Base-by-base conservation (phyloP, 2,888 invertebrate species). In the Parapristionchus giblindavisi region DNA sequence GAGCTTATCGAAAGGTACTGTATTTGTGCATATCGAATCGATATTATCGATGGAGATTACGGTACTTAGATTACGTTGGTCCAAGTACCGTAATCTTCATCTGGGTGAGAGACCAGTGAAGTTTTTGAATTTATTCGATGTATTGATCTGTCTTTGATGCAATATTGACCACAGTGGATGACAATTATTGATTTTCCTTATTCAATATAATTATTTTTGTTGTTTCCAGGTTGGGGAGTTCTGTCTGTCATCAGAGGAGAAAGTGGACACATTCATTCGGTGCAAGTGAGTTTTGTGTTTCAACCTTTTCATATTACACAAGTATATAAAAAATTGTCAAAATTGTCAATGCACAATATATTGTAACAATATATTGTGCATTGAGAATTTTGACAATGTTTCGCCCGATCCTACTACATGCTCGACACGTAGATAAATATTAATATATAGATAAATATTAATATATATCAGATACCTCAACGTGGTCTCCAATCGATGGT, bases 401-500 rank as follows among this genome's bases (percentile, higher is more conserved):
- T 48, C 48, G 11, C 14, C 48, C 48, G 48, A 48, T 48, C 48
- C 21, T 21, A 14, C 14, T n/a, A n/a, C n/a, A n/a, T n/a, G n/a
- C n/a, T n/a, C n/a, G n/a, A n/a, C n/a, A n/a, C n/a, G n/a, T n/a
- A n/a, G n/a, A n/a, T n/a, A n/a, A n/a, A n/a, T n/a, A n/a, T n/a
- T n/a, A n/a, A n/a, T n/a, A n/a, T n/a, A 14, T 48, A 48, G 11
- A 54, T 54, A 54, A 54, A 14, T 54, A 54, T n/a, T n/a, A 5
- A 6, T 34, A 14, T 68, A 24, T 27, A n/a, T 29, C 66, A 76
- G 79, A 17, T 85, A 86, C 54, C 77, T 81, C 65, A 85, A 77
- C 75, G 74, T 84, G n/a, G 81, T 85, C 21, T 77, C 87, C 8
- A 87, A 87, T 77, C 79, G 87, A n/a, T 98, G 98, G 98, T 90